phyloP scores from a whole-genome alignment of 2,888 invertebrate genomes.

The Lepetodrilus schrolli region DNA sequence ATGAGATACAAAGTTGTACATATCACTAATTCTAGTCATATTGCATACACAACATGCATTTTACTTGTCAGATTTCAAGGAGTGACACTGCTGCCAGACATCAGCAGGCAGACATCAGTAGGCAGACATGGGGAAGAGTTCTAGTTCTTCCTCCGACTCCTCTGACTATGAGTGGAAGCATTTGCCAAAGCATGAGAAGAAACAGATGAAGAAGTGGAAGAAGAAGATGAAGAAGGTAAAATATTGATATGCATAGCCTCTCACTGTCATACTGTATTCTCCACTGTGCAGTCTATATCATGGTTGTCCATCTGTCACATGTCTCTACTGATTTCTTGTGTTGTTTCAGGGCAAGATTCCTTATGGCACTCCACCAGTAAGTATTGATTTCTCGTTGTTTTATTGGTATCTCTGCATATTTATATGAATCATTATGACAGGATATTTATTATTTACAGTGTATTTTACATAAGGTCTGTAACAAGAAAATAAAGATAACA shows the following conservation, averaged over 20 bases:
- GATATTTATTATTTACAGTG: too few species aligned
- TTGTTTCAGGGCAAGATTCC: conserved; percentile 48
- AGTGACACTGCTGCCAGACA: too few species aligned
- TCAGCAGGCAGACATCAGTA: too few species aligned
- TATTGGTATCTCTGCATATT: too few species aligned
- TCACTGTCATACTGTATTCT: background rate
- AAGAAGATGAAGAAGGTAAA: conserved; percentile 60
- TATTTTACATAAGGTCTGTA: too few species aligned
- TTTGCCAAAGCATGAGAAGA: conserved; percentile 59
- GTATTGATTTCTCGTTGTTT: too few species aligned
- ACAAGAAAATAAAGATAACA: too few species aligned
- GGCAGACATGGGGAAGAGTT: conserved; percentile 31
- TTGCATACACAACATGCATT: too few species aligned
- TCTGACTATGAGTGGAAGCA: conserved; percentile 61
- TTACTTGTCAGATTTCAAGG: too few species aligned
- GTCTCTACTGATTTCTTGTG: background rate
- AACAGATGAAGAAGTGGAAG: conserved; percentile 58
- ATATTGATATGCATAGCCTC: background rate
- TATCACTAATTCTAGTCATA: too few species aligned
- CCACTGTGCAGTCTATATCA: background rate
- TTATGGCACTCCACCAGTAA: conserved; percentile 46
- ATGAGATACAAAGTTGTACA: too few species aligned
- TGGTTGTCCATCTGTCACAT: background rate
- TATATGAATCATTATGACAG: too few species aligned
- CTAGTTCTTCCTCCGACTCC: conserved; percentile 39